Evolutionary conservation across 2,113 vertebrate species (phyloP).

Genomic region (Cynoglossus semilaevis): DNA sequence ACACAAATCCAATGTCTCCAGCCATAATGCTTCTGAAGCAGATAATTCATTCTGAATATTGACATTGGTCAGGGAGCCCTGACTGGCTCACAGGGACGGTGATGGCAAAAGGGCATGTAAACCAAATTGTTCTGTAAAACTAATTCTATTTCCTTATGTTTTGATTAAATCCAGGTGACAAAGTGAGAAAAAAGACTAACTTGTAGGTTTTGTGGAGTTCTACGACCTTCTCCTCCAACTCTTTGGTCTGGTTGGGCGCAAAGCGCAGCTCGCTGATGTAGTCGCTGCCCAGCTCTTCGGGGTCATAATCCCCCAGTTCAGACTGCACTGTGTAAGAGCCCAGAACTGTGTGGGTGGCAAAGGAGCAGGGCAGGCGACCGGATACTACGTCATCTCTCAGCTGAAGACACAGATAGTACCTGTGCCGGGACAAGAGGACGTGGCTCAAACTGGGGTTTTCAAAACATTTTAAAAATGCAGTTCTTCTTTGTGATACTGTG

Average conservation of each 20-base stretch:
- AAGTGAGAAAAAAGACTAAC: slow-evolving; percentile 65
- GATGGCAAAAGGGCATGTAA: no score
- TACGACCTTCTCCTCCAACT: slow-evolving; percentile 93
- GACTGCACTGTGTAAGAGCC: slow-evolving; percentile 95
- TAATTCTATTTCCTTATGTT: no score
- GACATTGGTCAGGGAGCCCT: neutral
- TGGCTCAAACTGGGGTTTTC: no score
- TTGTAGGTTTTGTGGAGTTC: slow-evolving; percentile 96
- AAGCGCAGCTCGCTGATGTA: slow-evolving; percentile 91
- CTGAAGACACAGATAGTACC: slow-evolving; percentile 96
- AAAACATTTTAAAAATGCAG: no score
- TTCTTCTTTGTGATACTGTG: neutral
- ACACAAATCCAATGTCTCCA: slow-evolving; percentile 25
- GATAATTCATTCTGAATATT: neutral
- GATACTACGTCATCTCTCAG: slow-evolving; percentile 92
- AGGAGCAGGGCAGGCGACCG: slow-evolving; percentile 93
- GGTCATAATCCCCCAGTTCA: slow-evolving; percentile 92
- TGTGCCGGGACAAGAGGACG: slow-evolving; percentile 41
- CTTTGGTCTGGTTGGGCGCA: slow-evolving; percentile 92
- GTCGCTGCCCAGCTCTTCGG: slow-evolving; percentile 85
- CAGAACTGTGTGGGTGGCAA: slow-evolving; percentile 88
- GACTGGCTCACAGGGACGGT: neutral
- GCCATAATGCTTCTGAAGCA: slow-evolving; percentile 8
- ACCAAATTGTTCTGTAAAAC: no score
- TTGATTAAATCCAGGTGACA: no score